Evolutionary conservation across 2,113 vertebrate genomes (phyloP).

Genomic region (Oncorhynchus keta): DNA sequence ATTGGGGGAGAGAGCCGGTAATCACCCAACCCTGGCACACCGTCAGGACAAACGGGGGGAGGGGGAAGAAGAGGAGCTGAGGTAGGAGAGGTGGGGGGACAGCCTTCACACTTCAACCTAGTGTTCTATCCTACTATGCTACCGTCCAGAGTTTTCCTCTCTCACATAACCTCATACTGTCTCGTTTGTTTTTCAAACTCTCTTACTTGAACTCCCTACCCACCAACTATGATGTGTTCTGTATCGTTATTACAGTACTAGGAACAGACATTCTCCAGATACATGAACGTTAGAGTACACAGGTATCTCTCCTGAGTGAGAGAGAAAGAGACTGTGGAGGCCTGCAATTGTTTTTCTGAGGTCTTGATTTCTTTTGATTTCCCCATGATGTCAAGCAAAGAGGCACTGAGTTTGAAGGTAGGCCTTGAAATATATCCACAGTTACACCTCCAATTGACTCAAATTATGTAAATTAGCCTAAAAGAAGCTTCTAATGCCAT

Average conservation of each 20-base stretch:
- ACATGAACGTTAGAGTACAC: no score
- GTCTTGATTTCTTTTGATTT: no score
- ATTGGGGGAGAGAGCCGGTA: constrained; percentile 98
- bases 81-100: constrained; percentile 32
- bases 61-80: constrained; percentile 37
- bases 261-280: no score
- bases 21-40: constrained; percentile 95
- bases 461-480: no score
- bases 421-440: no score
- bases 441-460: no score
- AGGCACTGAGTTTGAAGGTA: no score
- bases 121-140: no score
- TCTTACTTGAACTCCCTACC: background rate
- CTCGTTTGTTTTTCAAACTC: background rate
- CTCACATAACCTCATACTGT: background rate
- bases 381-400: no score
- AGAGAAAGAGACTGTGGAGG: background rate
- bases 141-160: background rate
- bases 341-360: no score
- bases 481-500: no score
- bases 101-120: background rate
- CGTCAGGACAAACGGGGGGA: constrained; percentile 80
- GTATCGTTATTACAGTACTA: no score
- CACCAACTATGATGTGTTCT: background rate
- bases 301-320: background rate